Base-by-base conservation (phyloP, 2,113 vertebrate species). In the Sprattus sprattus region DNA sequence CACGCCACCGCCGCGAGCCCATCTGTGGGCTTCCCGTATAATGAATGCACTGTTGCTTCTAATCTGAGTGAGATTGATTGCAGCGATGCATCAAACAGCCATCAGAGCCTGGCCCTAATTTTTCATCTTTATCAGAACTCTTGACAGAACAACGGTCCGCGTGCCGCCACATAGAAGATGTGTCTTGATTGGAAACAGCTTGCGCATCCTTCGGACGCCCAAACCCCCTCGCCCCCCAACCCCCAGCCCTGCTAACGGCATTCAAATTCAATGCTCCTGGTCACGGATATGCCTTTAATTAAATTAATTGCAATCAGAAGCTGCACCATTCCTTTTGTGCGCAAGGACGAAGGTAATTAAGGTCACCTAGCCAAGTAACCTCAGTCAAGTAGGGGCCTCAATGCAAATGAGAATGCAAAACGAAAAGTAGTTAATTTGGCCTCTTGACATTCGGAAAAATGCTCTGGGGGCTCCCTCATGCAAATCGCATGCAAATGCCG, bases 391-490 rank as follows among this genome's bases (percentile, higher is more conserved):
- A 89, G 91, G 28, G 71, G 71, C 90, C 92, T 81, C 50, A 54
- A 95, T 95, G 94, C 91, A 95, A 95, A 96, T 95, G 89, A 95
- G 92, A 94, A 92, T 60, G 94, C 91, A 94, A 95, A 95, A 88
- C 71, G 93, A 95, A 95, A 93, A 94, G 92, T 92, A 93, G 93
- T 96, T 95, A 93, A 95, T 95, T 94, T 94, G 94, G 93, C 94
- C 92, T 95, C 91, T 92, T 94, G 95, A 95, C 95, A 95, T 91
- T 89, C 92, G 93, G 9, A 93, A 94, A 95, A 92, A 94, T 93
- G 93, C 93, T 87, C 87, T 22, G 90, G 90, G 90, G 91, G 87
- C 25, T 16, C 25, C 90, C 86, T n/a, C 47, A 95, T 95, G 95
- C 93, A 95, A 96, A 95, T 94, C n/a, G 84, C 83, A 95, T 95